A percentile compares a stretch with the other conserved stretches of the same genome.
These are phyloP conservation scores for Chionoecetes opilio DNA, from an alignment of 1,140 invertebrate genomes.

Conservation along the genomic window DNA sequence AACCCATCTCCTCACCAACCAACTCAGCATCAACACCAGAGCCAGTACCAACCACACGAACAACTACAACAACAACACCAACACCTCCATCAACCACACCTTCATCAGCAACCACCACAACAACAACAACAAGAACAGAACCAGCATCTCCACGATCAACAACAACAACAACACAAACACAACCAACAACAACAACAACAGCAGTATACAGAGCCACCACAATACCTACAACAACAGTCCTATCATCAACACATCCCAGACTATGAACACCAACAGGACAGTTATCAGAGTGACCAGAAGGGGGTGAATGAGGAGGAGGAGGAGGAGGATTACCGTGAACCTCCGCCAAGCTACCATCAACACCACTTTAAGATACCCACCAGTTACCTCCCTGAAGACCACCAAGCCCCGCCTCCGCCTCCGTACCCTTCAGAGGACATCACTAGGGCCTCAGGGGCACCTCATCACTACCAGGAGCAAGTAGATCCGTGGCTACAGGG, in stretches of 20 bases:
- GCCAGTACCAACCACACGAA: neutral
- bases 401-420: neutral
- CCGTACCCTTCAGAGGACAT: neutral
- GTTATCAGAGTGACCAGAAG: slow-evolving; percentile 41
- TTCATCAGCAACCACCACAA: slow-evolving; percentile 32
- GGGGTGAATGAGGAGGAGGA: slow-evolving; percentile 23
- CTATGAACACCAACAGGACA: neutral
- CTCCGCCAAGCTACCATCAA: slow-evolving; percentile 69
- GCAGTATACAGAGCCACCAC: neutral
- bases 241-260: slow-evolving; percentile 7
- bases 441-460: neutral
- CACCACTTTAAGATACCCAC: slow-evolving; percentile 66
- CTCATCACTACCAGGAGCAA: slow-evolving; percentile 27
- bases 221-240: slow-evolving; percentile 17
- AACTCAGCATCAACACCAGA: slow-evolving; percentile 15
- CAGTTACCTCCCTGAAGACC: slow-evolving; percentile 45
- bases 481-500: neutral
- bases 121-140: slow-evolving; percentile 47
- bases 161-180: slow-evolving; percentile 42
- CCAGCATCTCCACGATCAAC: slow-evolving; percentile 39
- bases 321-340: slow-evolving; percentile 53
- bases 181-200: slow-evolving; percentile 21
- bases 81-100: slow-evolving; percentile 37
- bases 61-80: slow-evolving; percentile 12
- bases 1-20: neutral